phyloP scores from a whole-genome alignment of 2,797 vertebrate species.

The Chrosomus eos region DNA sequence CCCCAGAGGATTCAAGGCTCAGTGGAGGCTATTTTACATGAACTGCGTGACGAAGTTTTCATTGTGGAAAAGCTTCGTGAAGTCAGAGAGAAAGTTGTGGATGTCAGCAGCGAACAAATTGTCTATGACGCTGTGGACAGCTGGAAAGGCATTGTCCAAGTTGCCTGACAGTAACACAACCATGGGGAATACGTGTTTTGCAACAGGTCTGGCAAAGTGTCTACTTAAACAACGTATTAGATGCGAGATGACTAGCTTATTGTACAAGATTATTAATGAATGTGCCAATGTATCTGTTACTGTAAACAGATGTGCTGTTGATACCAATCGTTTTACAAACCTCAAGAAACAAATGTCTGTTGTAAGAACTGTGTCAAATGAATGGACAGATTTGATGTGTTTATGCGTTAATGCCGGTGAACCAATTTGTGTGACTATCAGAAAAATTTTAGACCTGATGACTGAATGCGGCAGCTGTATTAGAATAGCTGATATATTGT shows the following conservation, averaged over 20 bases:
- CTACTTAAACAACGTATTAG: background rate
- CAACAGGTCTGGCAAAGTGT: background rate
- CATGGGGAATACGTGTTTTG: background rate
- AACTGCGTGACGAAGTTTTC: too few relatives aligned
- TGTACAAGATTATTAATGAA: background rate
- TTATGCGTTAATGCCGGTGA: background rate
- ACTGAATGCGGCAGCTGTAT: background rate
- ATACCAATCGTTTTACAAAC: background rate
- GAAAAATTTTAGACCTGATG: background rate
- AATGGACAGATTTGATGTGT: background rate
- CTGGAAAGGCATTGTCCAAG: too few relatives aligned
- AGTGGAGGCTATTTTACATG: too few relatives aligned
- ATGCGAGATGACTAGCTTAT: background rate
- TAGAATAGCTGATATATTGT: background rate
- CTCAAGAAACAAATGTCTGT: background rate
- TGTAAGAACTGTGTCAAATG: background rate
- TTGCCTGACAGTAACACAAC: accelerated
- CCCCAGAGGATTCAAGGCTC: too few relatives aligned
- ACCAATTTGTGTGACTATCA: background rate
- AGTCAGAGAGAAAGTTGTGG: too few relatives aligned
- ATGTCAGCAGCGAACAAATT: too few relatives aligned
- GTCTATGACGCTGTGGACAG: too few relatives aligned
- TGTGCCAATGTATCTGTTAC: background rate
- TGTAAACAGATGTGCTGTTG: background rate
- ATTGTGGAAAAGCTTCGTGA: too few relatives aligned